Conservation (phyloP, 2,113 vertebrate genomes). For the Cololabis saira region DNA sequence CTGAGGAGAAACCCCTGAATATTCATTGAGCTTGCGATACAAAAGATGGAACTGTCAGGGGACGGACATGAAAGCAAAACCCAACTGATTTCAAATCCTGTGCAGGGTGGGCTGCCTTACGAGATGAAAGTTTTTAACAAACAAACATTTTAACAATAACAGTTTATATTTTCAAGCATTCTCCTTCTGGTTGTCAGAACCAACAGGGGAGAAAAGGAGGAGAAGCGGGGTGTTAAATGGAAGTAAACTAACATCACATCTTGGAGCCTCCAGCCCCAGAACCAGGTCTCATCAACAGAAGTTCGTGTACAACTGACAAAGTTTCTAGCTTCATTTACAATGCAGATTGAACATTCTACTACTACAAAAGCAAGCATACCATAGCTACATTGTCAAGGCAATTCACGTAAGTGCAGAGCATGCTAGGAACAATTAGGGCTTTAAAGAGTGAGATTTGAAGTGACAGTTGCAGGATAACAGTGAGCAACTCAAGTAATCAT, state of each 20-base stretch:
- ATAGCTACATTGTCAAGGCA: conserved; percentile 39
- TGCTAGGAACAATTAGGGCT: conserved; percentile 21
- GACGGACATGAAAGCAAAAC: conserved; percentile 83
- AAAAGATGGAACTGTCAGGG: conserved; percentile 81
- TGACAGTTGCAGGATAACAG: conserved; percentile 67
- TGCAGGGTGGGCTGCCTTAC: conserved; percentile 81
- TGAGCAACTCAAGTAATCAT: conserved; percentile 69
- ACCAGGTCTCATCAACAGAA: conserved; percentile 69
- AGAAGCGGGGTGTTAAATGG: conserved; percentile 68
- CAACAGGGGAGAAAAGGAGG: conserved; percentile 51
- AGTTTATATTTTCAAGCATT: conserved; percentile 80
- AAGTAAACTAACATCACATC: conserved; percentile 75
- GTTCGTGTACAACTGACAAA: conserved; percentile 75
- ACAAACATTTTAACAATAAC: conserved; percentile 87
- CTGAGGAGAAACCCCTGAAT: conserved; percentile 82
- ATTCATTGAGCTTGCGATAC: conserved; percentile 82
- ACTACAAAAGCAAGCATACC: conserved; percentile 33
- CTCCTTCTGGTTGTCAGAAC: conserved; percentile 71
- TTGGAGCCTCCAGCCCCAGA: conserved; percentile 67
- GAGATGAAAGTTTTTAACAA: conserved; percentile 86
- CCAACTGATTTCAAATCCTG: conserved; percentile 79
- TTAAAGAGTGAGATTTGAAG: conserved; percentile 45
- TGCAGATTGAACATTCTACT: conserved; percentile 65
- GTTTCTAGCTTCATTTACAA: conserved; percentile 74
- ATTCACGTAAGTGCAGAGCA: conserved; percentile 36